These are phyloP conservation scores for Dermochelys coriacea DNA, from an alignment of 2,797 vertebrate genomes.

Conservation along the genomic window DNA sequence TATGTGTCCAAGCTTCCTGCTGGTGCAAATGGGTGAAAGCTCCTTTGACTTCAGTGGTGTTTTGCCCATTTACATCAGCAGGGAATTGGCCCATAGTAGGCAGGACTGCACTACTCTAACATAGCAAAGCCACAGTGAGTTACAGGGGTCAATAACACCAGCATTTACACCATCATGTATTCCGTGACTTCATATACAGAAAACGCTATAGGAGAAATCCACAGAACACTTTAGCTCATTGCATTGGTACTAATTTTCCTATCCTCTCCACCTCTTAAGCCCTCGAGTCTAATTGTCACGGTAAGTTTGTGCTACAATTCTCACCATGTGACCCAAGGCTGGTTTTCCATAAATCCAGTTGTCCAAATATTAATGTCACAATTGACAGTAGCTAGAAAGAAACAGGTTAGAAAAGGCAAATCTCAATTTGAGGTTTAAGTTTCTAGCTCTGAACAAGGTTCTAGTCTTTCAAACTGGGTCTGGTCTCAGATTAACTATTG, in stretches of 20 bases:
- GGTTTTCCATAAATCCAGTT: constrained; percentile 24
- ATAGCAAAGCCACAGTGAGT: neutral
- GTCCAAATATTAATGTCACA: neutral
- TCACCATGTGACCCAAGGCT: neutral
- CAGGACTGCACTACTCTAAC: neutral
- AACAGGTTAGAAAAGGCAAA: constrained; percentile 44
- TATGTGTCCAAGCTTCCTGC: neutral
- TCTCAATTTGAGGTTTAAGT: neutral
- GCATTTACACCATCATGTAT: neutral
- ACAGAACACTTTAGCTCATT: neutral
- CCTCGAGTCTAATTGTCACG: neutral
- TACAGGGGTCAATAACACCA: neutral
- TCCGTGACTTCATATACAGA: neutral
- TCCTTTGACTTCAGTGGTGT: neutral
- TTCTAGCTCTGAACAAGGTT: neutral
- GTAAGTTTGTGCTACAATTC: neutral
- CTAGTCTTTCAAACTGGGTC: constrained; percentile 37
- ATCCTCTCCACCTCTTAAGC: neutral
- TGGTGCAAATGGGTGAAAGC: neutral
- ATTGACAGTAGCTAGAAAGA: constrained; percentile 36
- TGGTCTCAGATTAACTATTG: neutral
- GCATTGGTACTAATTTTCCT: neutral
- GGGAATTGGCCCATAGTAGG: neutral
- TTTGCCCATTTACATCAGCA: neutral
- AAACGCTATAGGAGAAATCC: neutral